Evolutionary conservation across 2,113 vertebrate genomes (phyloP), one percentile per base, ranked within the genome.

Genomic region (Euleptes europaea): DNA sequence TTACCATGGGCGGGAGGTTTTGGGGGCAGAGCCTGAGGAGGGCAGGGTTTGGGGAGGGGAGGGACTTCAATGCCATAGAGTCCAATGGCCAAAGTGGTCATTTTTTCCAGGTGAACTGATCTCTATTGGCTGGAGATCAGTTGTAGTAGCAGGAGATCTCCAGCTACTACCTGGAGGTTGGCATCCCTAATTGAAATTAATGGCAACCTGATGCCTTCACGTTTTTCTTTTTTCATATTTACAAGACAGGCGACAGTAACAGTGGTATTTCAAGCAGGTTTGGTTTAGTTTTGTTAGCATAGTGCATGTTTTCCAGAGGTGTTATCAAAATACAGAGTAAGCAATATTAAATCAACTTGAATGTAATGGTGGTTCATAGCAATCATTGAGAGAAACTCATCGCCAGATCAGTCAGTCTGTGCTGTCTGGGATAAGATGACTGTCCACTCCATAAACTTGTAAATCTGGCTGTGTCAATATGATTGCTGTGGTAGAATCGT

Each of bases 241-340:
- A 90, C 78, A 92, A 93, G 40, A 88, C 80, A 89, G 93, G 95
- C 88, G 35, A 93, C 93, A 94, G 94, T 91, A 79, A 71, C 88
- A 86, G 84, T 90, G 90, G 88, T 92, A 85, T 92, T 84, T 69
- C 91, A 91, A 88, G 85, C 94, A 94, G 78, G 94, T 94, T 97
- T 96, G 96, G 94, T 86, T 86, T 95, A 73, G 85, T 90, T 92
- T 74, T 86, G 91, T 94, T 91, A 92, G 80, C 51, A 87, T 84
- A 88, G 76, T 70, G 51, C 90, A 84, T 92, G 89, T 91, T 92
- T 93, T 90, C 89, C 90, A 84, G 95, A 92, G 72, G 49, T 88
- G 74, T 84, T 94, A 79, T 84, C 83, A 80, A 86, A 88, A n/a
- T 88, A 80, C 49, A 93, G 90, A 91, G 90, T 93, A 90, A 15